Conservation (phyloP, 2,888 invertebrate species). For the Saturnia pavonia region DNA sequence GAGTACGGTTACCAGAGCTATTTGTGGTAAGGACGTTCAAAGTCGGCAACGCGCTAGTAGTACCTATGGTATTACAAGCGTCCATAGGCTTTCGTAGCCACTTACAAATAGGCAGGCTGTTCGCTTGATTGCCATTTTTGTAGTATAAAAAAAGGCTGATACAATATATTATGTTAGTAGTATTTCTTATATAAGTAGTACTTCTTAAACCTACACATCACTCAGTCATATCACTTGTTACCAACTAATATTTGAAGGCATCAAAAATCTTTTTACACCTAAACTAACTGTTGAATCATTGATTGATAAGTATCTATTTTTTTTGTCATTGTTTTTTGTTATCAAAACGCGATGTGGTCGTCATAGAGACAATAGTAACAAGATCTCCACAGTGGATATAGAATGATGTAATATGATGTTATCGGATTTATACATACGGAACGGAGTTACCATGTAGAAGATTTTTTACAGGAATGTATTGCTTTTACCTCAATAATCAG, state of each 20-base stretch:
- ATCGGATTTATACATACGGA: constrained; percentile 25
- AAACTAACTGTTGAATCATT: constrained; percentile 19
- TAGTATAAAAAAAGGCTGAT: no score
- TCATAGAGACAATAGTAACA: constrained; percentile 21
- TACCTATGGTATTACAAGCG: no score
- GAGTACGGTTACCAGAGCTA: no score
- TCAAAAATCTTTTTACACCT: not conserved
- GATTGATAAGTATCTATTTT: constrained; percentile 11
- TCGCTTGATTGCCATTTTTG: no score
- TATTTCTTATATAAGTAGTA: not conserved
- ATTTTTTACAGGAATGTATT: constrained; percentile 4
- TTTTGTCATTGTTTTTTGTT: constrained; percentile 16
- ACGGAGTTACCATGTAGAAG: constrained; percentile 23
- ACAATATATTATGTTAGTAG: not conserved
- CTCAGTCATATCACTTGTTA: not conserved
- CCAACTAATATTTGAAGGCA: not conserved
- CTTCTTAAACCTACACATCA: not conserved
- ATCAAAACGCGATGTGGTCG: constrained; percentile 16
- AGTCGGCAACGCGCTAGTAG: no score
- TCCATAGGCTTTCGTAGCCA: no score
- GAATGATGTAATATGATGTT: constrained; percentile 21
- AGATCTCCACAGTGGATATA: constrained; percentile 15
- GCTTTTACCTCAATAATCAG: not conserved
- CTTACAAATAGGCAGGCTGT: no score
- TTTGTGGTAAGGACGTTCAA: no score